Base-by-base conservation (phyloP, 2,113 vertebrate genomes). In the Chionodraco myersi region DNA sequence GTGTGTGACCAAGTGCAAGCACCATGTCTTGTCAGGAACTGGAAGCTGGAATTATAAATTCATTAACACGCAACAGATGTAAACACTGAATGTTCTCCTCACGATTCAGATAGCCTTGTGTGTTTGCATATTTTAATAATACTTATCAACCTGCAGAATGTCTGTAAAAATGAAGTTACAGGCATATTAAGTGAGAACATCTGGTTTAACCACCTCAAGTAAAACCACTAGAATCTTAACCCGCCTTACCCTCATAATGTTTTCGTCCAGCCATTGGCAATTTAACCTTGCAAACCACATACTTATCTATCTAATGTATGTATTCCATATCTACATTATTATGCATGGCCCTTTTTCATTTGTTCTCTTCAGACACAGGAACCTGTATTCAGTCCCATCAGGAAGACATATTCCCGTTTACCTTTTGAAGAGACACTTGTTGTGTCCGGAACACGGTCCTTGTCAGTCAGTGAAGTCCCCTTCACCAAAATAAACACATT, bases 401-500 rank as follows among this genome's bases (percentile, higher is more conserved):
- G 52, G 78, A 83, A 62, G 78, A 85, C 18, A 4, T 67, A 83
- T 86, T 23, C 48, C 64, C 79, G 68, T 88, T 88, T 84, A 72
- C 79, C 30, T 44, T n/a, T 75, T 67, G 7, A 41, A 53, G 10
- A 56, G 85, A 92, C 76, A 79, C 72, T 30, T 30, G 74, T 44
- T 70, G 57, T 49, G 69, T 77, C 76, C 72, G 80, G 80, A 78
- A 83, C 85, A 85, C 11, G 78, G 84, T 79, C 82, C 82, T 75
- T 86, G 90, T 92, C 90, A 87, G 90, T 84, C 87, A 85, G 80
- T 30, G 53, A 36, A 18, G 83, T 82, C 78, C 79, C 79, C 78
- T 77, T 79, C 81, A 88, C 90, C 91, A 92, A 94, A 94, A 92
- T 87, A 93, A 93, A 93, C 94, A 93, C 90, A 91, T 92, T 91